Percentiles rank a stretch among this genome's conserved stretches.
phyloP scores from a whole-genome alignment of 1,140 invertebrate species.

The Caenorhabditis remanei region DNA sequence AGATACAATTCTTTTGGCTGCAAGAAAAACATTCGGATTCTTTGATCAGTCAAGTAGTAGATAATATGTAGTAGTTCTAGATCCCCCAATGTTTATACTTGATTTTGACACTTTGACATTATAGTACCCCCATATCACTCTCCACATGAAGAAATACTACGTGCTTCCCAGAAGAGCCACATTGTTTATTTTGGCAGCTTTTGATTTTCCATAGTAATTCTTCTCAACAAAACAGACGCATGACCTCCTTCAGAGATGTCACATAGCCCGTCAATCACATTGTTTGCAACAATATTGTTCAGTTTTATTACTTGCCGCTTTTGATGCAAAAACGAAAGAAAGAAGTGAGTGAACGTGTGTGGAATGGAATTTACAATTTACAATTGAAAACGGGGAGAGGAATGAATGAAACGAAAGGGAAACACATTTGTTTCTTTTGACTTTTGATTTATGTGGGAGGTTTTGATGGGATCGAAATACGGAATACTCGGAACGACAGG shows the following conservation, averaged over 20 bases:
- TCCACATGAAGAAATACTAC: no score
- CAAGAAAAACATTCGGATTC: no score
- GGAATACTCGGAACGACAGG: not conserved
- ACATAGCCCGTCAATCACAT: constrained; percentile 33
- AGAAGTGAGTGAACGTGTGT: constrained; percentile 1
- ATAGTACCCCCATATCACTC: no score
- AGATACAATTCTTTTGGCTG: no score
- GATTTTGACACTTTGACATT: no score
- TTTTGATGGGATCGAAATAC: not conserved
- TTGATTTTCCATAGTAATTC: not conserved
- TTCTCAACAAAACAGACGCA: not conserved
- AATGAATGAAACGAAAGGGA: not conserved
- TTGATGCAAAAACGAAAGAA: constrained; percentile 33
- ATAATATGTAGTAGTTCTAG: no score
- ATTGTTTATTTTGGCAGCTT: no score
- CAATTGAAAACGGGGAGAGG: not conserved
- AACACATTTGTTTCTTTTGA: not conserved
- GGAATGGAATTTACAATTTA: not conserved
- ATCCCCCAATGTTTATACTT: no score
- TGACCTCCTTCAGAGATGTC: constrained; percentile 24
- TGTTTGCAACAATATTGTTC: constrained; percentile 26
- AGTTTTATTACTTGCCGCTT: constrained; percentile 35
- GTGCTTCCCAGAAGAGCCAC: no score
- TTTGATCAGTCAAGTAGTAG: no score
- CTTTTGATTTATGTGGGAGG: not conserved